Base-by-base conservation (phyloP, 2,888 invertebrate species). In the Belgica antarctica region DNA sequence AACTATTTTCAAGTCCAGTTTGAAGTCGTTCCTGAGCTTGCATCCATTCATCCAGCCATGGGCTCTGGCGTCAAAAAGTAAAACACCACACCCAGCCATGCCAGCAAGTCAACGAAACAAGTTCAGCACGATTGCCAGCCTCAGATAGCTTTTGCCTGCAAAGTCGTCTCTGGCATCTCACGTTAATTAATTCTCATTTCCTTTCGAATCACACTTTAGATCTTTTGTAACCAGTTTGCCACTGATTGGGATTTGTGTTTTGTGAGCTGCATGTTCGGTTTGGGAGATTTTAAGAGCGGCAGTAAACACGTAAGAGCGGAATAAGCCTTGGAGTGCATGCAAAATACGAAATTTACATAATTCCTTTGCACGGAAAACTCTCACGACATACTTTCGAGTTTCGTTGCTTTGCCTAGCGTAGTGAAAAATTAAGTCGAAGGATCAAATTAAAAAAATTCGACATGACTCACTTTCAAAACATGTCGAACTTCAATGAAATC, bases 111-210 rank as follows among this genome's bases (percentile, higher is more conserved):
- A 52, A 7, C 22, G 52, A 52, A 17, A 7, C 2, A 52, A 52
- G 52, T 52, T 52, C 52, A 52, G 17, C 52, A 52, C 52, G 52
- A 52, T 52, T 52, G 12, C n/a, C 19, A 22, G 22, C 52, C 22
- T 17, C 22, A n/a, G 52, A 52, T 52, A 52, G 52, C 52, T n/a
- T 52, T n/a, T 15, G 41, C 12, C 41, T 41, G 52, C 41, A 52
- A 31, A 12, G 34, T 3, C 17, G 19, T 22, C n/a, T 17, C 22
- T 7, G 17, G 52, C 22, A 17, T 19, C 52, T 52, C 52, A 52
- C 17, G 59, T 59, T 59, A 59, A 59, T 59, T 59, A 59, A 59
- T 59, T 59, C 25, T 19, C 59, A 59, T 59, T 59, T 59, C 59
- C 59, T 59, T 19, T 59, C 19, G n/a, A 24, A 59, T 22, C n/a